These are phyloP conservation scores for Anolis apletophallus DNA, from an alignment of 2,797 vertebrate genomes.

Conservation along the genomic window DNA sequence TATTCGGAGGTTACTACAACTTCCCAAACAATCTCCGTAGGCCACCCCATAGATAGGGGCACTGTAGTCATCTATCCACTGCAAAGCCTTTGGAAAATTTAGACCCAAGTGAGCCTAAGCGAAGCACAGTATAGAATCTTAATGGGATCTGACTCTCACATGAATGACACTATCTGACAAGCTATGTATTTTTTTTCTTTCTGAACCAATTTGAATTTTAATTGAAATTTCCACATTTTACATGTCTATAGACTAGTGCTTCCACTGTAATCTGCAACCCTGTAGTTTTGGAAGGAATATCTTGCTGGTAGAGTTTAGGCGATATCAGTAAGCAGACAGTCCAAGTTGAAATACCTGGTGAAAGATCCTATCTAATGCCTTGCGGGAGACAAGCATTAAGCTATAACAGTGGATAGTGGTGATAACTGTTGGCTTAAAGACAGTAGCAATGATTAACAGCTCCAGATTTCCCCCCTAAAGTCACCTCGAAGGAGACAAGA, in stretches of 20 bases:
- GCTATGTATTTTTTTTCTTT: background rate
- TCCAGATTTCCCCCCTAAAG: background rate
- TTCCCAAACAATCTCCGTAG: background rate
- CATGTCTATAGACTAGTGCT: background rate
- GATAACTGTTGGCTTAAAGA: constrained; percentile 22
- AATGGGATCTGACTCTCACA: background rate
- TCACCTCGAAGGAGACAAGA: constrained; percentile 12
- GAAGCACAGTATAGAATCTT: background rate
- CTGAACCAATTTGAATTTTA: background rate
- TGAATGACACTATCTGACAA: background rate
- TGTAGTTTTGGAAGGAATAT: constrained; percentile 8
- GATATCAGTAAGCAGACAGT: constrained; percentile 3
- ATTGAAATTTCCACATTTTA: background rate
- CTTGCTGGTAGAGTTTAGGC: background rate
- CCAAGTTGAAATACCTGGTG: constrained; percentile 28
- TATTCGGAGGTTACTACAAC: background rate
- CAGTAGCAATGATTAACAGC: constrained; percentile 34
- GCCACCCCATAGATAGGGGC: background rate
- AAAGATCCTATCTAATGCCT: constrained; percentile 39
- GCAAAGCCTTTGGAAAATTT: no score
- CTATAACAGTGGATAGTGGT: background rate
- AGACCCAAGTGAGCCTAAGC: background rate
- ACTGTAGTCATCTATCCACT: background rate
- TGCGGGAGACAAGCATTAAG: background rate
- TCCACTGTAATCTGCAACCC: background rate